These are phyloP conservation scores for Sylvilagus floridanus DNA, from an alignment of 2,797 vertebrate species.

Conservation along the genomic window DNA sequence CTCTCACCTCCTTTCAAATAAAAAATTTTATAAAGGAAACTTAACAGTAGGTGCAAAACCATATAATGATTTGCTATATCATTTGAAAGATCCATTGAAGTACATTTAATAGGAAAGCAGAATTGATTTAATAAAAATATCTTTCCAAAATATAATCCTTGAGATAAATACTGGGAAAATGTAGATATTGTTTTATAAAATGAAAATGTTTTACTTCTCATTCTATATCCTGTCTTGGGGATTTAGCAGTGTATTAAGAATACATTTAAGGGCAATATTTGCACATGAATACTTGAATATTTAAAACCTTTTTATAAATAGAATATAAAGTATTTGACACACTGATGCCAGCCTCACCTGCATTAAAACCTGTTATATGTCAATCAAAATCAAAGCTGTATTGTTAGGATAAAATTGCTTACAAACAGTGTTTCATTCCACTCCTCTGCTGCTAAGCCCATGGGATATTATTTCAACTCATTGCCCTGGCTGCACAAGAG, in stretches of 20 bases:
- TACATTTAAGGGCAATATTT: constrained; percentile 28
- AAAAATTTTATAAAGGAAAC: too few species aligned
- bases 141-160: constrained; percentile 3
- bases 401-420: constrained; percentile 54
- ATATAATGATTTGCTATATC: constrained; percentile 30
- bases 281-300: constrained; percentile 24
- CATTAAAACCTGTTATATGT: constrained; percentile 15
- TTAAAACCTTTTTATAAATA: constrained; percentile 6
- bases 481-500: not conserved
- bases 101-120: constrained; percentile 25
- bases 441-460: not conserved
- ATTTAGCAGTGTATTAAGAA: constrained; percentile 55
- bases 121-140: not conserved
- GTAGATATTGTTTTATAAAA: constrained; percentile 39
- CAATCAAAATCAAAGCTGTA: constrained; percentile 54
- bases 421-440: not conserved
- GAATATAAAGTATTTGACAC: not conserved
- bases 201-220: constrained; percentile 26
- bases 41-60: not conserved
- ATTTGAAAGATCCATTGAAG: constrained; percentile 46
- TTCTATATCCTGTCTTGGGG: constrained; percentile 21
- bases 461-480: not conserved
- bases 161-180: constrained; percentile 44
- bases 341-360: not conserved
- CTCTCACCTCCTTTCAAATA: too few species aligned